Evolutionary conservation across 1,140 invertebrate genomes (phyloP).

Genomic region (Drosophila orena): DNA sequence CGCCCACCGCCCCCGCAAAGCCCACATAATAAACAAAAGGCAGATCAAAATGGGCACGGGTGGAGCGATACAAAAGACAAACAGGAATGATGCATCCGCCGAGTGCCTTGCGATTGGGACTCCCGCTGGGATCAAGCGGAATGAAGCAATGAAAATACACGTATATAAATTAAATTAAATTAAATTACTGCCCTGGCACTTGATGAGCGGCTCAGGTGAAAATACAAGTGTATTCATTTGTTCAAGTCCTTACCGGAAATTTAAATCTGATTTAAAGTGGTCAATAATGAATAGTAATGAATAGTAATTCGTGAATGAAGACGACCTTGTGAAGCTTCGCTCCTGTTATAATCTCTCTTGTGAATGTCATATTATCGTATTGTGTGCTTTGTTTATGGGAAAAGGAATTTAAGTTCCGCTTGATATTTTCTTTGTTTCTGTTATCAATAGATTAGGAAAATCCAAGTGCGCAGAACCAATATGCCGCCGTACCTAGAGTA

Average conservation of each 20-base stretch:
- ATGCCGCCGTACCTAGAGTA: constrained; percentile 3
- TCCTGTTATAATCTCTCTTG: not conserved
- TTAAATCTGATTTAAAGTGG: no score
- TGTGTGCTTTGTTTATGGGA: no score
- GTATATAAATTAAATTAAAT: constrained; percentile 12
- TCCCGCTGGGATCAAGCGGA: constrained; percentile 12
- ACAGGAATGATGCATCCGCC: constrained; percentile 3
- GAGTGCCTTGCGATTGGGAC: not conserved
- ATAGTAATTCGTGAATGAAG: not conserved
- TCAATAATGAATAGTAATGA: no score
- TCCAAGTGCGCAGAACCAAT: not conserved
- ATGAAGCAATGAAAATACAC: constrained; percentile 13
- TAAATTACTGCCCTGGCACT: not conserved
- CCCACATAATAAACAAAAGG: constrained; percentile 68
- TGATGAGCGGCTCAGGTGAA: not conserved
- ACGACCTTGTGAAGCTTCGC: not conserved
- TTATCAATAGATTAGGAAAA: not conserved
- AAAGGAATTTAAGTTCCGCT: no score
- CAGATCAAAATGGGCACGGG: constrained; percentile 26
- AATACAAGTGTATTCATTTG: not conserved
- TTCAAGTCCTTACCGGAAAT: no score
- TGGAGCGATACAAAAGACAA: constrained; percentile 31
- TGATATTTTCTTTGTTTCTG: no score
- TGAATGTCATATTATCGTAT: no score
- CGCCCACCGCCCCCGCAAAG: constrained; percentile 30